Percentiles rank a stretch among this genome's conserved stretches.
Conservation (phyloP, 53 echinoderm and acorn worm species). For the Zoroaster sp. region DNA sequence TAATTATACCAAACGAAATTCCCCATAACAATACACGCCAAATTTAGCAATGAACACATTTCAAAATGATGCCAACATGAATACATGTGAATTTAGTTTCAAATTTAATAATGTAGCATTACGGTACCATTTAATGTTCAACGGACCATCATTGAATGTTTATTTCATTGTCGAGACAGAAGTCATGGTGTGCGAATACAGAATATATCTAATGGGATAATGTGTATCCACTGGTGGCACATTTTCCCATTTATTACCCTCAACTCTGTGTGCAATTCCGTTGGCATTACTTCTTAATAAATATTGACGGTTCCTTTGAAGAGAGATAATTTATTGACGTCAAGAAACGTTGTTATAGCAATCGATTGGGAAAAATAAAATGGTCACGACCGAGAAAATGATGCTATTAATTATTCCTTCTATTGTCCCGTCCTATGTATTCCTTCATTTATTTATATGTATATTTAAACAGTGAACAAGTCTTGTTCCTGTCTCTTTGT, state of each 20-base stretch:
- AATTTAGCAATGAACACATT: too few relatives aligned
- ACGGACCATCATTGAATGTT: too few relatives aligned
- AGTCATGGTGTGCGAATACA: neutral
- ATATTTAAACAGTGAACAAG: neutral
- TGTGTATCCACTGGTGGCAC: too few relatives aligned
- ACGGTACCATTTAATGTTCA: too few relatives aligned
- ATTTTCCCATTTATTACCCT: neutral
- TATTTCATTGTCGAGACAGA: too few relatives aligned
- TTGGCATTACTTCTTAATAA: neutral
- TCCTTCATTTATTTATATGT: neutral
- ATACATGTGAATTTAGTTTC: too few relatives aligned
- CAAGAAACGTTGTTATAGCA: neutral
- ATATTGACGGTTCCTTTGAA: neutral
- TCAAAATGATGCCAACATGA: too few relatives aligned
- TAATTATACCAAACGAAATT: too few relatives aligned
- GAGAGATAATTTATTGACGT: neutral
- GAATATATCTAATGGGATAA: neutral
- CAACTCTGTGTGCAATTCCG: neutral
- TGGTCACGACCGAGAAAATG: neutral
- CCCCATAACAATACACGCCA: too few relatives aligned
- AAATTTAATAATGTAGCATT: too few relatives aligned
- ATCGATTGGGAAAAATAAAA: neutral
- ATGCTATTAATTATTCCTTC: too few relatives aligned
- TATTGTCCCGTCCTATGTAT: too few relatives aligned
- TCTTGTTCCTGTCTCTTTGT: neutral